Evolutionary conservation across 2,113 vertebrate species (phyloP), one percentile per base, ranked within the genome.

Genomic region (Etheostoma spectabile): DNA sequence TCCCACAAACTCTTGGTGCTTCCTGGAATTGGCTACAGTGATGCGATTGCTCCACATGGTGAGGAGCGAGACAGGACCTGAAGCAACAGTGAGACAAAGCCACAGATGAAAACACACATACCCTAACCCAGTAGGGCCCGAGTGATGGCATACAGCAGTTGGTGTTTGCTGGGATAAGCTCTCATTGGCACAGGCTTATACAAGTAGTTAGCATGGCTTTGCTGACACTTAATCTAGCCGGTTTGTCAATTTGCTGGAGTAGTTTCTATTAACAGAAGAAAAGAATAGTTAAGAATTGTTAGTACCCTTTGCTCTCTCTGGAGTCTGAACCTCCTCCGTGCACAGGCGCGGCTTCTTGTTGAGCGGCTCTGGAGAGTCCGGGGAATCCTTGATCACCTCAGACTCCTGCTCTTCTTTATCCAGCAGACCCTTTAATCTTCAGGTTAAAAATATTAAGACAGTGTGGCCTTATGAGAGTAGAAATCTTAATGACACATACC

Each of bases 381-480:
- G 98, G 0, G 98, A 99, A 89, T 99, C 98, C 88, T 99, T 99
- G 70, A 99, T 99, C 85, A 99, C 94, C 85, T 99, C 98, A 0
- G 97, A 89, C 92, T 99, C 98, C 74, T 95, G 91, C 5, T 99
- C 97, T 52, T 99, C 98, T 84, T 98, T 99, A 71, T 99, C 98
- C 80, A 96, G 82, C 46, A 96, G 90, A 60, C 96, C 94, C 91
- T 99, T 99, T 74, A 98, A 91, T 84, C 98, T 99, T 52, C 2
- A 55, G 53, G 33, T 42, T 19, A 18, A 63, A 71, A 62, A 71
- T 8, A 49, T 38, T 5, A 49, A 30, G 1, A 52, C 1, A 67
- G 21, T 61, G 19, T 2, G 42, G 15, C 22, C 30, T 30, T 4
- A 13, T n/a, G 2, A 74, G 53, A 55, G 19, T 0, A 12, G 0